Evolutionary conservation across 53 echinoderm and acorn worm genomes (phyloP).

Genomic region (Actinopyga echinites): DNA sequence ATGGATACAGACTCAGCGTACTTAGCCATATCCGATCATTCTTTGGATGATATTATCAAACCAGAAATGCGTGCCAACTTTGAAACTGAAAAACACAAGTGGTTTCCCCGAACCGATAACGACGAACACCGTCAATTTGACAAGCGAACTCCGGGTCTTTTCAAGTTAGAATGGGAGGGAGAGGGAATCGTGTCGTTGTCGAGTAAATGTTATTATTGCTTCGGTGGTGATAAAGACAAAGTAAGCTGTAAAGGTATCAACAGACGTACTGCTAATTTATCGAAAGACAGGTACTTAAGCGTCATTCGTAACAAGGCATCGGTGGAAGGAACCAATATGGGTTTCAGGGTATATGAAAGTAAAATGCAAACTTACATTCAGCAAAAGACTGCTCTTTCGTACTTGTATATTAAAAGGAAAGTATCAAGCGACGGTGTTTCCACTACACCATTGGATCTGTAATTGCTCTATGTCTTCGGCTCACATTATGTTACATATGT

Average conservation of each 20-base stretch:
- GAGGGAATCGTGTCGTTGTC: constrained; percentile 41
- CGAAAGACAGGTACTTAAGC: background rate
- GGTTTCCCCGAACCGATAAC: constrained; percentile 50
- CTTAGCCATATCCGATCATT: constrained; percentile 40
- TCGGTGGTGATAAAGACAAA: background rate
- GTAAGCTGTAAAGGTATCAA: background rate
- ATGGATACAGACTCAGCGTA: constrained; percentile 53
- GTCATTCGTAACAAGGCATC: background rate
- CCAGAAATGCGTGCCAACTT: constrained; percentile 38
- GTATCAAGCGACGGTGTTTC: background rate
- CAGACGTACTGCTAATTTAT: background rate
- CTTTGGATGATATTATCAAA: constrained; percentile 53
- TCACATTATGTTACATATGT: too few species aligned
- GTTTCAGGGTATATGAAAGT: background rate
- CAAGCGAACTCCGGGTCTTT: constrained; percentile 58
- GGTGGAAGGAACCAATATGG: background rate
- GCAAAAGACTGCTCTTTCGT: background rate
- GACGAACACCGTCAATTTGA: constrained; percentile 34
- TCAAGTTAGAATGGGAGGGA: constrained; percentile 62
- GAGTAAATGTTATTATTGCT: constrained; percentile 57
- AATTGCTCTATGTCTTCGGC: background rate
- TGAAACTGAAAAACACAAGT: constrained; percentile 49
- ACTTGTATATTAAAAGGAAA: constrained; percentile 9
- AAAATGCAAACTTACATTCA: constrained; percentile 16
- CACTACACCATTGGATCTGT: background rate